Conservation (phyloP, 2,113 vertebrate species). For the Psilopogon haemacephalus region DNA sequence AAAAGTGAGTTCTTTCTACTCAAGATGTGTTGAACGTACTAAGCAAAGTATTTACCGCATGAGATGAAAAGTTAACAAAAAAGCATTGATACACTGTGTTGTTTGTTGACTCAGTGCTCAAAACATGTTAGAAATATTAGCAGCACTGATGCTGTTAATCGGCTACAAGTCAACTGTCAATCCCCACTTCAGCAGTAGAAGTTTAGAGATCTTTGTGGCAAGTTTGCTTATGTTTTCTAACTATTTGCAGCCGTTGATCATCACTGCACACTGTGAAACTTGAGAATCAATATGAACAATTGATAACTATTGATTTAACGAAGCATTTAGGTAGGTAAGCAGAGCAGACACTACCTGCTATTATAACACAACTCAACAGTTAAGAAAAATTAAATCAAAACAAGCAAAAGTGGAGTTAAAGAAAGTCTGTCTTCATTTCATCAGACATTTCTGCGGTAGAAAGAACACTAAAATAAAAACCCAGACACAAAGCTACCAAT, state of each 20-base stretch:
- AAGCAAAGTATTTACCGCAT: background rate
- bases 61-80: background rate
- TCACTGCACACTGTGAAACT: background rate
- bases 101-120: background rate
- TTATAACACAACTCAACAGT: background rate
- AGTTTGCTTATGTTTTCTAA: background rate
- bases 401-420: background rate
- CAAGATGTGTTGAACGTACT: fast-evolving
- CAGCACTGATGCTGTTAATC: background rate
- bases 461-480: background rate
- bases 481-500: background rate
- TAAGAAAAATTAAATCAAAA: background rate
- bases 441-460: background rate
- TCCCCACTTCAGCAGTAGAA: background rate
- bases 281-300: background rate
- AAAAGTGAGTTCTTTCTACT: background rate
- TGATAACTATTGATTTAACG: background rate
- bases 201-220: background rate
- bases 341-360: background rate
- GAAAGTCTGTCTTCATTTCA: background rate
- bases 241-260: background rate
- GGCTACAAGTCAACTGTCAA: background rate
- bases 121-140: background rate
- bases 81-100: background rate
- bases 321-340: background rate